phyloP scores from a whole-genome alignment of 2,113 vertebrate genomes.

The Corvus hawaiiensis region DNA sequence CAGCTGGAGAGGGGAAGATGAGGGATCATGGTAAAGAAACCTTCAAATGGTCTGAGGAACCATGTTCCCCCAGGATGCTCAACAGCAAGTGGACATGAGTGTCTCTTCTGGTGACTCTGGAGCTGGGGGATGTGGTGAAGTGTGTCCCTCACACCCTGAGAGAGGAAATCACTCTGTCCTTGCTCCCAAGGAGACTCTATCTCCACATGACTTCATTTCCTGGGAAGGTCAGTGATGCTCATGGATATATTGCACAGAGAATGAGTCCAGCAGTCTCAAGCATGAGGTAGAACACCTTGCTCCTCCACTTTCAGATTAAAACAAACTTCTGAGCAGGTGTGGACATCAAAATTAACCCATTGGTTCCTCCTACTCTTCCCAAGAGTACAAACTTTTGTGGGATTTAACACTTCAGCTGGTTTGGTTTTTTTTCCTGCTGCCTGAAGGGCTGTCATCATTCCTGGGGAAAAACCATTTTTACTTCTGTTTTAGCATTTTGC shows the following conservation, averaged over 20 bases:
- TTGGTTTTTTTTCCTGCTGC: not conserved
- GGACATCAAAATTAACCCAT: not conserved
- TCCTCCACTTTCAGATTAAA: not conserved
- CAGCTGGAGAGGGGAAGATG: not conserved
- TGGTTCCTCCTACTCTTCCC: not conserved
- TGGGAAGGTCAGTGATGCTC: too few species aligned
- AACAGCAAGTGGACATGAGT: not conserved
- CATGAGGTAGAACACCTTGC: not conserved
- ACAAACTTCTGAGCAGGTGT: not conserved
- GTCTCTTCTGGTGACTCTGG: not conserved
- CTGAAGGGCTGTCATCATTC: not conserved
- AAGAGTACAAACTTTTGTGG: not conserved
- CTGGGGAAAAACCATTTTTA: not conserved
- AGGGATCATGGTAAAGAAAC: not conserved
- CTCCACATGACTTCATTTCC: not conserved
- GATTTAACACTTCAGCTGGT: not conserved
- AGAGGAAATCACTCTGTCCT: not conserved
- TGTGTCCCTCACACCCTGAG: not conserved
- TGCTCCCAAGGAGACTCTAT: not conserved
- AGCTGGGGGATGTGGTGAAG: not conserved
- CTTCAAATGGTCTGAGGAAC: not conserved
- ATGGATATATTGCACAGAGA: not conserved
- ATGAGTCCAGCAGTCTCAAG: not conserved
- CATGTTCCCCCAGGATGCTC: not conserved
- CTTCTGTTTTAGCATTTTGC: not conserved